Conservation (phyloP, 1,140 invertebrate genomes). For the Aphelinus certus region DNA sequence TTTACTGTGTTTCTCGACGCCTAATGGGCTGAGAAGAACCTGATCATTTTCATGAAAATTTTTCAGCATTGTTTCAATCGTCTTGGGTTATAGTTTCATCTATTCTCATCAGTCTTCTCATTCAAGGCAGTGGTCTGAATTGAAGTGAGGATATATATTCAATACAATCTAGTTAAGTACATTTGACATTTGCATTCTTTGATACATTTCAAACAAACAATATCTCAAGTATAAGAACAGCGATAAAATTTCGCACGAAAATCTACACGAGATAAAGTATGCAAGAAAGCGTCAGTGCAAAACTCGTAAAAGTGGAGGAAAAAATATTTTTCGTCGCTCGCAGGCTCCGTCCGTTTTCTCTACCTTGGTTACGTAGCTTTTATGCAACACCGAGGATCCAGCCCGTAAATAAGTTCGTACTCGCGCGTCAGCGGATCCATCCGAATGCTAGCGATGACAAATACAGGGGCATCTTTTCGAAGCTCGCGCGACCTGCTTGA, state of each 20-base stretch:
- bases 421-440: constrained; percentile 22
- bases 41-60: too few relatives aligned
- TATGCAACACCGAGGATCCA: constrained; percentile 11
- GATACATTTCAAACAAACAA: too few relatives aligned
- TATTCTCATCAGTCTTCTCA: too few relatives aligned
- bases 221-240: too few relatives aligned
- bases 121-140: too few relatives aligned
- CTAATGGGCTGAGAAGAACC: too few relatives aligned
- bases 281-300: background rate
- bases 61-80: too few relatives aligned
- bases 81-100: too few relatives aligned
- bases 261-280: constrained; percentile 18
- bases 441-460: constrained; percentile 15
- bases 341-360: background rate
- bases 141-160: too few relatives aligned
- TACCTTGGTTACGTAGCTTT: background rate
- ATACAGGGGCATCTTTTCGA: constrained; percentile 28
- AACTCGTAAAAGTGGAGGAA: background rate
- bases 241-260: background rate
- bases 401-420: constrained; percentile 17
- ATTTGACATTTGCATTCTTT: too few relatives aligned
- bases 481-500: constrained; percentile 29
- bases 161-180: too few relatives aligned
- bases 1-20: too few relatives aligned
- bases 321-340: background rate